Conservation (phyloP, 2,888 invertebrate species). For the Dysmachus trigonus region DNA sequence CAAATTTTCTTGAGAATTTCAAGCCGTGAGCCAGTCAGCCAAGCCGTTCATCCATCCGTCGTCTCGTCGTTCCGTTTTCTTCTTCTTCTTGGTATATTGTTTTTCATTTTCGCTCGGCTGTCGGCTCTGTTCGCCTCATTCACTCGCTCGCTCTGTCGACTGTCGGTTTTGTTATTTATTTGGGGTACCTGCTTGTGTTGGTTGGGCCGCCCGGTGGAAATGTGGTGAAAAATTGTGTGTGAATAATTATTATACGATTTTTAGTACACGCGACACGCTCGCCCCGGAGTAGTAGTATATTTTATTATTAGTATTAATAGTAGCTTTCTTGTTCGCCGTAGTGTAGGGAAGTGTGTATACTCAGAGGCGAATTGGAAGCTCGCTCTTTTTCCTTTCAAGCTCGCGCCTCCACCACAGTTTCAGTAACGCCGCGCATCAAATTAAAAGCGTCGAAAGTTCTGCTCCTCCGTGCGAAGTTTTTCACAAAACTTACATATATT, state of each 20-base stretch:
- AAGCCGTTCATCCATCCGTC: too few species aligned
- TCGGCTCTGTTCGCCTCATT: not conserved
- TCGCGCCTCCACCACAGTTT: constrained; percentile 53
- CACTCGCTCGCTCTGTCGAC: not conserved
- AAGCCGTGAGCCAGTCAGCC: not conserved
- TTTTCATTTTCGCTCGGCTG: not conserved
- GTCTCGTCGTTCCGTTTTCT: not conserved
- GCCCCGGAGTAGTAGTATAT: not conserved
- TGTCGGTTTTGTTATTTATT: not conserved
- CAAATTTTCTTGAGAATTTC: not conserved
- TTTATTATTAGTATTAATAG: not conserved
- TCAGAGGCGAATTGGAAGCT: constrained; percentile 42
- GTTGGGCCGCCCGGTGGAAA: not conserved
- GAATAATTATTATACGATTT: not conserved
- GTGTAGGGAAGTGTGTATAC: constrained; percentile 29
- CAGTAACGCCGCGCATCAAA: constrained; percentile 55
- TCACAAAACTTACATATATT: too few species aligned
- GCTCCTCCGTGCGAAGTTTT: constrained; percentile 52
- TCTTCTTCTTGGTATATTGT: not conserved
- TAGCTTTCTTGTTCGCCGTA: too few species aligned
- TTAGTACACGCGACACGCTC: constrained; percentile 7
- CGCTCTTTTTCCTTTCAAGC: constrained; percentile 46
- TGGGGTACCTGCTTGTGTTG: not conserved
- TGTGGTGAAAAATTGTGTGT: not conserved
- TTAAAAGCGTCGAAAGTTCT: constrained; percentile 56